phyloP scores from a whole-genome alignment of 2,113 vertebrate genomes.

The Glareola pratincola region DNA sequence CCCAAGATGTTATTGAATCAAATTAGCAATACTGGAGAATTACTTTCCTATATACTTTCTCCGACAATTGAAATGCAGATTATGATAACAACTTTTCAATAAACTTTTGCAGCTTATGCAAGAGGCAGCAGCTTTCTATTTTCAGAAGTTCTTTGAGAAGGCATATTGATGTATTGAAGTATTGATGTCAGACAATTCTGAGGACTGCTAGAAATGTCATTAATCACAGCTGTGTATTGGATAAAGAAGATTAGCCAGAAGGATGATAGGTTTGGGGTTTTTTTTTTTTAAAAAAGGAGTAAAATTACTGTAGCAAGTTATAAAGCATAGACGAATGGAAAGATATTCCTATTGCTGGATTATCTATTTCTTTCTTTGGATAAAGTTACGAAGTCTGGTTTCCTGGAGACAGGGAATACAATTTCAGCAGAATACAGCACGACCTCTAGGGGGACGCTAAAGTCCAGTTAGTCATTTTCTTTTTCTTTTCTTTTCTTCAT shows the following conservation, averaged over 20 bases:
- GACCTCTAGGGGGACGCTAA: neutral
- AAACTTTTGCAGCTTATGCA: neutral
- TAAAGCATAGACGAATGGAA: neutral
- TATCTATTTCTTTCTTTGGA: neutral
- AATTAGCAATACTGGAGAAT: neutral
- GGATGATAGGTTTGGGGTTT: accelerated
- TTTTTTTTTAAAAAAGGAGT: too few species aligned
- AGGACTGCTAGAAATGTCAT: neutral
- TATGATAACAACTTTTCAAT: neutral
- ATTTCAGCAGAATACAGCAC: neutral
- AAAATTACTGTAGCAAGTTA: neutral
- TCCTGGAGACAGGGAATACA: neutral
- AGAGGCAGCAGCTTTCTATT: neutral
- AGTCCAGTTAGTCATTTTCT: neutral
- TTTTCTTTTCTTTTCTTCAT: neutral
- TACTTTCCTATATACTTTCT: neutral
- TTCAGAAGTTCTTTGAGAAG: neutral
- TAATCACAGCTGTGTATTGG: neutral
- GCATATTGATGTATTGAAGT: neutral
- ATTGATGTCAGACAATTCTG: neutral
- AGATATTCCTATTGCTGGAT: neutral
- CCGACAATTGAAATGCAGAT: neutral
- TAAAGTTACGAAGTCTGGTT: neutral
- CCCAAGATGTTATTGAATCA: neutral
- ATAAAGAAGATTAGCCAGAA: neutral